Conservation (phyloP, 2,113 vertebrate genomes). For the Andinoacara biseriatus region DNA sequence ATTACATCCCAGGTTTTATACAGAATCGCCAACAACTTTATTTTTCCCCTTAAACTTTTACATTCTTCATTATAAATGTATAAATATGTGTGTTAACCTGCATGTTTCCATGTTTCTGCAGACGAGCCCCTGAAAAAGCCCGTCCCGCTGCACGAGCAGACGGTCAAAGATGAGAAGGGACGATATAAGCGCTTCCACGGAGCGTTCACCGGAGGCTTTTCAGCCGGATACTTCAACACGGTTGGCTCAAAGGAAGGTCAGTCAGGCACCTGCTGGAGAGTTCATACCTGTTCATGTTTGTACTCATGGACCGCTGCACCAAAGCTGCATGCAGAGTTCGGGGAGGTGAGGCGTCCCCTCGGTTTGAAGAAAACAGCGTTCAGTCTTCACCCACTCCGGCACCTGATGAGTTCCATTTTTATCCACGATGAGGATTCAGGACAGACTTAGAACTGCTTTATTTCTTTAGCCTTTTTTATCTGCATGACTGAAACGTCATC, state of each 20-base stretch:
- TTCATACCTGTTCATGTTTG: not conserved
- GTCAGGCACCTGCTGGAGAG: accelerated
- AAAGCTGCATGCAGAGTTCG: not conserved
- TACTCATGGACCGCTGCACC: not conserved
- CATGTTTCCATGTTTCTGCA: not conserved
- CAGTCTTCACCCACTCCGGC: no score
- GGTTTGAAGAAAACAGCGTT: not conserved
- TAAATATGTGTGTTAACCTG: not conserved
- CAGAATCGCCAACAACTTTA: not conserved
- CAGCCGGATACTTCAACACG: constrained; percentile 95
- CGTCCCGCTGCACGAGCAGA: constrained; percentile 92
- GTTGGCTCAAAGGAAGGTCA: constrained; percentile 96
- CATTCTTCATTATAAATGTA: not conserved
- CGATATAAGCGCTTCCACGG: constrained; percentile 94
- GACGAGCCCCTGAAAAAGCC: constrained; percentile 90
- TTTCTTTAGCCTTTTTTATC: not conserved
- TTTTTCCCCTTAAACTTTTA: not conserved
- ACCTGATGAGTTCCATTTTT: no score
- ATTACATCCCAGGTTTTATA: not conserved
- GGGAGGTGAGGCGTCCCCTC: not conserved
- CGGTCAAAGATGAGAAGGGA: constrained; percentile 93
- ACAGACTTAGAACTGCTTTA: no score
- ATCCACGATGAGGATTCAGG: no score
- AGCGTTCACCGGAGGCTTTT: constrained; percentile 96
- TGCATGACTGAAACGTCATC: not conserved